Percentiles rank a stretch among this genome's conserved stretches.
phyloP scores from a whole-genome alignment of 2,888 invertebrate species.

The Silvanus unidentatus region DNA sequence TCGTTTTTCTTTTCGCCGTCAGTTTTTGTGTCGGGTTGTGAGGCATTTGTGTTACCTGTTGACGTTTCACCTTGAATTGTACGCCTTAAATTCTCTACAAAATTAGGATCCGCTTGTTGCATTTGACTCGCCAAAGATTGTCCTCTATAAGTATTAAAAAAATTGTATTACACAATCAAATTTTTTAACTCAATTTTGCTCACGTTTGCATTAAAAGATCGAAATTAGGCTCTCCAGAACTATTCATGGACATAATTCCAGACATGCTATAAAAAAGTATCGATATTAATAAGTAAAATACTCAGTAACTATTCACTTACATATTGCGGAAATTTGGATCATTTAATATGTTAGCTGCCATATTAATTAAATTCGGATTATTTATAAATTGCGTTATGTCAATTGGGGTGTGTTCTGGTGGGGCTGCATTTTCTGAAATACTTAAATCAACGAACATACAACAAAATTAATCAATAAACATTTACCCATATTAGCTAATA shows the following conservation, averaged over 20 bases:
- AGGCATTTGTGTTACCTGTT: too few species aligned
- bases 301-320: slow-evolving; percentile 29
- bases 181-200: slow-evolving; percentile 20
- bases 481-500: slow-evolving; percentile 24
- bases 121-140: slow-evolving; percentile 78
- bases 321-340: slow-evolving; percentile 79
- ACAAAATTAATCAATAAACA: slow-evolving; percentile 7
- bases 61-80: too few species aligned
- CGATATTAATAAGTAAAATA: neutral
- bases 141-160: slow-evolving; percentile 47
- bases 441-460: neutral
- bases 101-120: slow-evolving; percentile 74
- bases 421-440: slow-evolving; percentile 26
- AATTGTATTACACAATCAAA: slow-evolving; percentile 1
- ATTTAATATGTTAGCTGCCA: slow-evolving; percentile 79
- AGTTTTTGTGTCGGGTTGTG: too few species aligned
- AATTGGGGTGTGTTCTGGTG: slow-evolving; percentile 35
- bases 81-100: slow-evolving; percentile 64
- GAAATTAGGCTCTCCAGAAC: slow-evolving; percentile 27
- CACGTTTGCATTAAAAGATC: slow-evolving; percentile 39
- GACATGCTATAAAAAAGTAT: slow-evolving; percentile 34
- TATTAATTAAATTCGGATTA: slow-evolving; percentile 76
- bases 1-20: too few species aligned
- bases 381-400: slow-evolving; percentile 64
- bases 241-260: slow-evolving; percentile 37